Conservation (phyloP, 2,888 invertebrate genomes). For the Crossocerus cetratus region DNA sequence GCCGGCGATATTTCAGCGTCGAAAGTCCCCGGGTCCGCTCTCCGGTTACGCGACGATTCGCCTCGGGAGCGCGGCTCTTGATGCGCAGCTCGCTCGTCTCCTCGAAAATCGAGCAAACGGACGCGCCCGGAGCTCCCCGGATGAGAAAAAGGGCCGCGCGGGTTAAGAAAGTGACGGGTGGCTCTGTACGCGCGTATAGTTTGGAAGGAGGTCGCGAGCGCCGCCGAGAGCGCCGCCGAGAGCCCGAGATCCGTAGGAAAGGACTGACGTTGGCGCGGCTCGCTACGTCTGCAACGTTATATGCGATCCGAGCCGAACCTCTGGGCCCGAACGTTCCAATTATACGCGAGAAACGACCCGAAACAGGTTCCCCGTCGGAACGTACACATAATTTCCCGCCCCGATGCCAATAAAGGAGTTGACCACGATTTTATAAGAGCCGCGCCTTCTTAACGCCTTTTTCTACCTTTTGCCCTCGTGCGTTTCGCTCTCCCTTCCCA, state of each 20-base stretch:
- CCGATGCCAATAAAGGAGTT: slow-evolving; percentile 71
- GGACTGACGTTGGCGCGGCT: too few relatives aligned
- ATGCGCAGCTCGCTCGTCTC: neutral
- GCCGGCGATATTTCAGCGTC: slow-evolving; percentile 63
- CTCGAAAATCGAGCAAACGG: slow-evolving; percentile 11
- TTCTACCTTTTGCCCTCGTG: slow-evolving; percentile 52
- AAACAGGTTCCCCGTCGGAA: slow-evolving; percentile 73
- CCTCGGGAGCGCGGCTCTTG: neutral
- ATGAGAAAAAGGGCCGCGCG: neutral
- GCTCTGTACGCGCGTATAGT: slow-evolving; percentile 11
- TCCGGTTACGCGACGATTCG: slow-evolving; percentile 54
- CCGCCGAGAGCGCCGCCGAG: slow-evolving; percentile 24
- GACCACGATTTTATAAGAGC: slow-evolving; percentile 72
- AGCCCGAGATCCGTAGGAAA: slow-evolving; percentile 31
- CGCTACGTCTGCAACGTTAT: slow-evolving; percentile 45
- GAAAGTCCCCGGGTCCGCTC: slow-evolving; percentile 57
- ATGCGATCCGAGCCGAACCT: slow-evolving; percentile 33
- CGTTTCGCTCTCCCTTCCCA: slow-evolving; percentile 39
- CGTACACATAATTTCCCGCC: slow-evolving; percentile 74
- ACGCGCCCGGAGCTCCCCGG: neutral
- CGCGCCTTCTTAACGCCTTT: slow-evolving; percentile 72
- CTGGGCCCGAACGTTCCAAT: slow-evolving; percentile 70
- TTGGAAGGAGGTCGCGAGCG: slow-evolving; percentile 36
- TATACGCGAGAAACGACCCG: slow-evolving; percentile 70
- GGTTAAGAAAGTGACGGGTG: neutral